Evolutionary conservation across 2,888 invertebrate genomes (phyloP), one percentile per base, ranked within the genome.

Genomic region (Hedychridium roseum): DNA sequence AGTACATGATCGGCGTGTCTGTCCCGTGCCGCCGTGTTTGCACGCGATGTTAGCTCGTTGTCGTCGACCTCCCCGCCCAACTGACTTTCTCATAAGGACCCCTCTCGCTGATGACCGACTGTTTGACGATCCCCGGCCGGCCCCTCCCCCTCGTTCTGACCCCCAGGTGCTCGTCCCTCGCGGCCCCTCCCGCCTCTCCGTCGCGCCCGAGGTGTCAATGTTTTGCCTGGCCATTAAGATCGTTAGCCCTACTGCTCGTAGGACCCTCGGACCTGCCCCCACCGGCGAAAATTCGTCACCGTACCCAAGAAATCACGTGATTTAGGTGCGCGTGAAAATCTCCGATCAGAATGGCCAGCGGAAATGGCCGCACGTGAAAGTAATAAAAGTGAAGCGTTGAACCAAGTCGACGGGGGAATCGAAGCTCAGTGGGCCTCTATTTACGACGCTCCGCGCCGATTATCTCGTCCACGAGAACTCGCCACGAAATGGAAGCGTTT

Each of bases 41-140:
- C 72, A 53, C 59, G 69, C 62, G 66, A 64, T 76, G 75, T 76
- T 76, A 73, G 76, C 76, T 74, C 76, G 72, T 74, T 76, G 76
- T 76, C 75, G 73, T 71, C 72, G 69, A n/a, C n/a, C n/a, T n/a
- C n/a, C 64, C 68, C 66, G 68, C 55, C 60, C 64, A 67, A 67
- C 71, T 72, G 69, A 69, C 71, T 70, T 72, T 72, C 72, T 72
- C 71, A 65, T 72, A 68, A 69, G 61, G 64, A 70, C 57, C 57
- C 47, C 54, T 50, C 57, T 64, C 61, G 58, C n/a, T 61, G 64
- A 65, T 67, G 61, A 61, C 60, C 62, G 60, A 66, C 64, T 70
- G 70, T 71, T 70, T 72, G 64, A 71, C 65, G 65, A 68, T 56
- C 58, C 60, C 59, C 59, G 54, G 50, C 49, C 42, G n/a, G n/a